Conservation (phyloP, 2,888 invertebrate genomes). For the Drosophila birchii region DNA sequence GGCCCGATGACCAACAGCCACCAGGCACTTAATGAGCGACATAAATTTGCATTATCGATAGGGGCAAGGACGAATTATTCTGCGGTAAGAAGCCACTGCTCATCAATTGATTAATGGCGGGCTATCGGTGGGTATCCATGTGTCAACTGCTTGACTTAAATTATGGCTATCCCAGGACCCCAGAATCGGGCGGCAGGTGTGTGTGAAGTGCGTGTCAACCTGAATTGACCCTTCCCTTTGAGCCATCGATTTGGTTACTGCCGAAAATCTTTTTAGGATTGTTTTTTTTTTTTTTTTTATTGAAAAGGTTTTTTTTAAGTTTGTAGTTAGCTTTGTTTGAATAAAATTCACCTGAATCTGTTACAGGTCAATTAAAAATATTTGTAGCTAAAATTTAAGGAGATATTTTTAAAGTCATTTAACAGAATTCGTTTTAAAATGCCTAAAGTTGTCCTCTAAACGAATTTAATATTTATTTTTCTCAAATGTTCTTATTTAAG, state of each 20-base stretch:
- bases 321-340: too few species aligned
- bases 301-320: too few species aligned
- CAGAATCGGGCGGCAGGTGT: slow-evolving; percentile 55
- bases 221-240: neutral
- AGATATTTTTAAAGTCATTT: too few species aligned
- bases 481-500: too few species aligned
- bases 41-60: slow-evolving; percentile 65
- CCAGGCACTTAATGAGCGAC: slow-evolving; percentile 47
- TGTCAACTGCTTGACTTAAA: slow-evolving; percentile 60
- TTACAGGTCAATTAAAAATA: too few species aligned
- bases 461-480: too few species aligned
- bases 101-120: slow-evolving; percentile 61
- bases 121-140: slow-evolving; percentile 38
- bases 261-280: neutral
- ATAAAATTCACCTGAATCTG: too few species aligned
- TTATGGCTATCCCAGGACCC: slow-evolving; percentile 47
- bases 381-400: too few species aligned
- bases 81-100: slow-evolving; percentile 14
- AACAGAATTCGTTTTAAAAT: too few species aligned
- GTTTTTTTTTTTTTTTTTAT: too few species aligned
- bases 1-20: slow-evolving; percentile 1
- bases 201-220: slow-evolving; percentile 17
- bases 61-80: slow-evolving; percentile 27
- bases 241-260: too few species aligned
- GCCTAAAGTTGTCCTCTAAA: too few species aligned